Conservation (phyloP, 2,888 invertebrate genomes). For the Drosophila suboccidentalis region DNA sequence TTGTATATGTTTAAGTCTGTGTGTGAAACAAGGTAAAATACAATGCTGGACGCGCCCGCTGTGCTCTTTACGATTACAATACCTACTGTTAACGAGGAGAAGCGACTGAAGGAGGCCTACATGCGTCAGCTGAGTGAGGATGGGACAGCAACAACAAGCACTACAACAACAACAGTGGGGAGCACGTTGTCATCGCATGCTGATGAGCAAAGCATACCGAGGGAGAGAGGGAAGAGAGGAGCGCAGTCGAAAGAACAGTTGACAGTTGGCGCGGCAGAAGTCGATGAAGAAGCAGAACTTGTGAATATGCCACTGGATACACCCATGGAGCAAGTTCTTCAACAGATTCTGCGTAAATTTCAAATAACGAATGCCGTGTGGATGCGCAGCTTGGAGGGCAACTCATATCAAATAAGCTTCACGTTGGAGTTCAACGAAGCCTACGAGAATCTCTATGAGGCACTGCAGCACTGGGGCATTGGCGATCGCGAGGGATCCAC, state of each 20-base stretch:
- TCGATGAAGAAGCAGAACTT: conserved; percentile 6
- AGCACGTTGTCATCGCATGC: conserved; percentile 17
- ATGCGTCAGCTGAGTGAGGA: conserved; percentile 25
- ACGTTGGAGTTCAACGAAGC: conserved; percentile 87
- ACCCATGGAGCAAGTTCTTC: conserved; percentile 86
- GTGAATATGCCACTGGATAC: conserved; percentile 70
- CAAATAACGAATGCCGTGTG: conserved; percentile 87
- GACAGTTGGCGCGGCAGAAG: conserved; percentile 45
- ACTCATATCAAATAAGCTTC: conserved; percentile 87
- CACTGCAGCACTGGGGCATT: conserved; percentile 88
- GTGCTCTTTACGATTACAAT: conserved; percentile 88
- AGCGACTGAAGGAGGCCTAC: conserved; percentile 65
- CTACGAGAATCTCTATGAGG: conserved; percentile 88
- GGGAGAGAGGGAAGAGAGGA: not conserved
- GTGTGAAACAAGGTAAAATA: conserved; percentile 17
- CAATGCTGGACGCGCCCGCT: conserved; percentile 83
- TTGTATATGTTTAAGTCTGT: conserved; percentile 7
- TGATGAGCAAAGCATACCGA: too few species aligned
- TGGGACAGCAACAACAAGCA: conserved; percentile 3
- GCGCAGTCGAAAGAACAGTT: not conserved
- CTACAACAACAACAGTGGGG: conserved; percentile 6
- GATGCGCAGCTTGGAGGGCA: conserved; percentile 86
- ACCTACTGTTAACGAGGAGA: conserved; percentile 87
- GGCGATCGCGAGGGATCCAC: conserved; percentile 88
- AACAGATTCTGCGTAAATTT: conserved; percentile 86